Evolutionary conservation across 2,797 vertebrate genomes (phyloP), one percentile per base, ranked within the genome.

Genomic region (Ctenochaetus hawaiiensis): DNA sequence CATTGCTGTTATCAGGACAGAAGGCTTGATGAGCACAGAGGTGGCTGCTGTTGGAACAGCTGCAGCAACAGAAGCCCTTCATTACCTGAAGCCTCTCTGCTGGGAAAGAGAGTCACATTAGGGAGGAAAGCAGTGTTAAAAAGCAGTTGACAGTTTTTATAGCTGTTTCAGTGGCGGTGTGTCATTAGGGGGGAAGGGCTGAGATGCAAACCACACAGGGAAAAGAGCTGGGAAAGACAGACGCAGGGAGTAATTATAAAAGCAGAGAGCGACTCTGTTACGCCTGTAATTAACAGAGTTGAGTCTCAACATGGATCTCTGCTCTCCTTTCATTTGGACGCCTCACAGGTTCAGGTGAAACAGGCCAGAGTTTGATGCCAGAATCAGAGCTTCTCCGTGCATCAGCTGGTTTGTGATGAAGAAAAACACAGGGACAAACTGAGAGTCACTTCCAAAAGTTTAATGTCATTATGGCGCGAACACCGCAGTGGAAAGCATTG

Each of bases 261-360:
- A 80, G 78, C 75, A 84, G 67, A 78, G 78, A 72, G 58, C 16
- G 73, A 48, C 79, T 72, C n/a, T 6, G 71, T 78, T 74, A 13
- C 43, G 80, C 44, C 88, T 92, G 78, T 91, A 90, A 91, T 91
- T 89, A 92, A 81, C 77, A 12, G 34, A 13, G 80, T 26, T 61
- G 64, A 72, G 78, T 78, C 82, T 83, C 67, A 77, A 87, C 82
- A 78, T 71, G 81, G 67, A 60, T 62, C 57, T 37, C 45, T 68
- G 14, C 23, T 77, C 53, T 69, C 67, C 81, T 83, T 53, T 88
- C 81, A 75, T 86, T 64, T 61, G 30, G 72, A 66, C 47, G 51
- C 60, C 1, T 77, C 3, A 1, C 54, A 37, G 52, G 22, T 60
- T 87, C 74, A 84, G 79, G 84, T 82, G 72, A 70, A 75, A 79